A percentile compares a stretch with the other conserved stretches of the same genome.
These are phyloP conservation scores for Melieria omissa DNA, from an alignment of 2,888 invertebrate genomes.

Conservation along the genomic window DNA sequence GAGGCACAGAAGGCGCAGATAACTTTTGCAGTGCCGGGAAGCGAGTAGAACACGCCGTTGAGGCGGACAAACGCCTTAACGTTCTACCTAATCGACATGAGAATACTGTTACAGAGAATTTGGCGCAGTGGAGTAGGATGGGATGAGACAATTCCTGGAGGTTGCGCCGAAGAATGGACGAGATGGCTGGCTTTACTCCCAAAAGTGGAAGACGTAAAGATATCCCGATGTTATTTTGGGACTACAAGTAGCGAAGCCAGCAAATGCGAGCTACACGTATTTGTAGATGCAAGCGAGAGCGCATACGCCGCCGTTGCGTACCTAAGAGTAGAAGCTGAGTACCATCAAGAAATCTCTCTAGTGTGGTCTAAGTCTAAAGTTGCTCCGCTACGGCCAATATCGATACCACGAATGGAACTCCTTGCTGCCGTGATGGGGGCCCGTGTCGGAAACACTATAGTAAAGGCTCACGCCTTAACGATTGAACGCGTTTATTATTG, in stretches of 20 bases:
- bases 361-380: constrained; percentile 47
- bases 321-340: constrained; percentile 32
- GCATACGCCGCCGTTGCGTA: constrained; percentile 48
- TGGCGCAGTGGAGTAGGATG: constrained; percentile 41
- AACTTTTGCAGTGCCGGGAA: constrained; percentile 21
- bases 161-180: constrained; percentile 29
- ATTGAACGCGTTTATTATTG: constrained; percentile 43
- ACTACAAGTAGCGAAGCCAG: background rate
- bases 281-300: too few relatives aligned
- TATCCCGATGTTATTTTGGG: constrained; percentile 40
- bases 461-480: constrained; percentile 33
- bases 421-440: constrained; percentile 45
- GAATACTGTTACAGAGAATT: constrained; percentile 43
- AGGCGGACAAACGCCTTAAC: constrained; percentile 28
- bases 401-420: constrained; percentile 47
- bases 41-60: constrained; percentile 26
- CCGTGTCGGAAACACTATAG: constrained; percentile 37
- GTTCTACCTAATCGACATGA: constrained; percentile 33
- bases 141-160: constrained; percentile 38
- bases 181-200: constrained; percentile 27
- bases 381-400: constrained; percentile 45
- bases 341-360: constrained; percentile 31
- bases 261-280: constrained; percentile 26
- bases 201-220: constrained; percentile 24
- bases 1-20: background rate